Conservation (phyloP, 2,113 vertebrate genomes). For the Cygnus buccinator region DNA sequence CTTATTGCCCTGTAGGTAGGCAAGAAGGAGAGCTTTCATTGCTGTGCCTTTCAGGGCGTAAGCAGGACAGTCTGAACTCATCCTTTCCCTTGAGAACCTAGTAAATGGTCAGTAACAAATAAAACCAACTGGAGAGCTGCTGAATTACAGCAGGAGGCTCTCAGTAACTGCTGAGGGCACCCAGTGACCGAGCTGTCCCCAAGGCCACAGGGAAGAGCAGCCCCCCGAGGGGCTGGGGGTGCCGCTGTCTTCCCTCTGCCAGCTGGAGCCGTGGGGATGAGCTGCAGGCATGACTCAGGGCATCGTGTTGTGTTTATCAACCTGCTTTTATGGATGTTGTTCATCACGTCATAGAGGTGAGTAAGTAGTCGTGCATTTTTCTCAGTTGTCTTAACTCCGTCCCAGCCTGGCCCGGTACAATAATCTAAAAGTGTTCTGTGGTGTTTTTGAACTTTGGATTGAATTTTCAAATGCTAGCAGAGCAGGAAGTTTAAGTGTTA, state of each 20-base stretch:
- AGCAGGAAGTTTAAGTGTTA: neutral
- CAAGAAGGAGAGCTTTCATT: neutral
- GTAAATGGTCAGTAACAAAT: conserved; percentile 16
- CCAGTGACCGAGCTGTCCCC: neutral
- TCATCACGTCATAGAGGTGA: neutral
- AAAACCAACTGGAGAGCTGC: conserved; percentile 21
- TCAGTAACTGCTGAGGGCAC: conserved; percentile 7
- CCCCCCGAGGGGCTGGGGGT: neutral
- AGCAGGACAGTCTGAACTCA: neutral
- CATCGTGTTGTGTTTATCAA: conserved; percentile 5
- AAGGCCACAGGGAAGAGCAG: too few relatives aligned
- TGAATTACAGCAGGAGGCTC: conserved; percentile 60
- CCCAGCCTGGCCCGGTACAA: too few relatives aligned
- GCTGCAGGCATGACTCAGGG: conserved; percentile 12
- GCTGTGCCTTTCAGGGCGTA: neutral
- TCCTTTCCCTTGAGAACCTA: conserved; percentile 23
- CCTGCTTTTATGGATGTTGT: neutral
- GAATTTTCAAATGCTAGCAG: neutral
- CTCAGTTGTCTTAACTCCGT: neutral
- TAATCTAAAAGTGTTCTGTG: neutral
- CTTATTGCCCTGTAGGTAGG: neutral
- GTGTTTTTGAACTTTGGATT: too few relatives aligned
- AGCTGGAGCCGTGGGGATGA: neutral
- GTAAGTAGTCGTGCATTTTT: neutral
- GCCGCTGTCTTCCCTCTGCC: neutral